Evolutionary conservation across 2,113 vertebrate species (phyloP).

Genomic region (Rhinichthys klamathensis): DNA sequence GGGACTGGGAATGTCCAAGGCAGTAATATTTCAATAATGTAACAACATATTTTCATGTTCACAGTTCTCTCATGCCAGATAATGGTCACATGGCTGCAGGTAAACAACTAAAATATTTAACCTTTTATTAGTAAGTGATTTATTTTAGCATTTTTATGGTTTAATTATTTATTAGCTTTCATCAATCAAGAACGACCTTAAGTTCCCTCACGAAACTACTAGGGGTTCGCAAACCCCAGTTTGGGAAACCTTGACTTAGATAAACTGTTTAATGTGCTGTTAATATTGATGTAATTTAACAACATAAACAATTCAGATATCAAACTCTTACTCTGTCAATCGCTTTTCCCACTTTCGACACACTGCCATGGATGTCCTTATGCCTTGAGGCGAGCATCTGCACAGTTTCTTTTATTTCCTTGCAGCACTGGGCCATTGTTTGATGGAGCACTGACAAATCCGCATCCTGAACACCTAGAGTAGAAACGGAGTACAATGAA

Average conservation of each 20-base stretch:
- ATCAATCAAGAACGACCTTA: too few species aligned
- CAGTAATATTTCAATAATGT: too few species aligned
- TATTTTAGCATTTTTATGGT: too few species aligned
- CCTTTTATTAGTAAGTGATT: too few species aligned
- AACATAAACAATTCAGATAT: not conserved
- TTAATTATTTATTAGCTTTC: too few species aligned
- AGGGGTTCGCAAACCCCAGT: not conserved
- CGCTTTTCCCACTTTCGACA: slow-evolving; percentile 90
- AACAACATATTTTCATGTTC: too few species aligned
- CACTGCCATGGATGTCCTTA: slow-evolving; percentile 90
- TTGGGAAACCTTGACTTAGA: not conserved
- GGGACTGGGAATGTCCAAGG: not conserved
- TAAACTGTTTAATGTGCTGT: not conserved
- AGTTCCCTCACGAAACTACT: too few species aligned
- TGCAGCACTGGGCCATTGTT: slow-evolving; percentile 89
- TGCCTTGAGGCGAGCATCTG: slow-evolving; percentile 87
- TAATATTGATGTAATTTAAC: not conserved
- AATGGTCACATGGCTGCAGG: too few species aligned
- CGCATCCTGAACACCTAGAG: slow-evolving; percentile 82
- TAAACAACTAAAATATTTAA: too few species aligned
- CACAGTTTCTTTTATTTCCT: slow-evolving; percentile 89
- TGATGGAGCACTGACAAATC: slow-evolving; percentile 84
- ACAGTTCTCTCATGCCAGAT: too few species aligned
- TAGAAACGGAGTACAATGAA: slow-evolving; percentile 22
- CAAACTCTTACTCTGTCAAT: slow-evolving; percentile 82